Conservation (phyloP, 2,113 vertebrate species). For the Bubalus kerabau region DNA sequence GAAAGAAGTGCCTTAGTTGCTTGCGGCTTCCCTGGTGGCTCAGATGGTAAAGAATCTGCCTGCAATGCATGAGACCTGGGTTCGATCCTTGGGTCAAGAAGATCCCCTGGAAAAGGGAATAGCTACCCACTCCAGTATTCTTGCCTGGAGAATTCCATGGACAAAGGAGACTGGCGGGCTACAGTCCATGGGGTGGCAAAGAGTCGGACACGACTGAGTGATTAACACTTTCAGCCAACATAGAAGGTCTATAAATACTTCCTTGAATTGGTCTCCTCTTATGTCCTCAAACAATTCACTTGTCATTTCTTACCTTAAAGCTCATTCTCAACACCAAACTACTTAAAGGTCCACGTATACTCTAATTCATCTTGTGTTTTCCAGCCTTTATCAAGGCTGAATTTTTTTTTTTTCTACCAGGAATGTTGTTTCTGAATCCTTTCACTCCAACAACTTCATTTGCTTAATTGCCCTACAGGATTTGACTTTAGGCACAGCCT, state of each 20-base stretch:
- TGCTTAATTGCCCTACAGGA: not conserved
- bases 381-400: not conserved
- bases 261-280: not conserved
- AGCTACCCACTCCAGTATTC: not conserved
- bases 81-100: not conserved
- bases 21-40: not conserved
- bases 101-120: not conserved
- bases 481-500: not conserved
- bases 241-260: not conserved
- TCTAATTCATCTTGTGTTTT: not conserved
- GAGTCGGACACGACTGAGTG: not conserved
- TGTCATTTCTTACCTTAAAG: not conserved
- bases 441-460: not conserved
- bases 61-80: not conserved
- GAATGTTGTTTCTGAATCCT: not conserved
- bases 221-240: not conserved
- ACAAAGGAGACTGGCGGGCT: not conserved
- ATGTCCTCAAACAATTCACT: not conserved
- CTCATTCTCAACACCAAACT: not conserved
- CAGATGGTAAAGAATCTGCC: not conserved
- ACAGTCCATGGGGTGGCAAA: not conserved
- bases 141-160: not conserved
- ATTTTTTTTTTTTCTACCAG: not conserved
- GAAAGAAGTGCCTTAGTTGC: not conserved
- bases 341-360: not conserved